Conservation (phyloP, 2,797 vertebrate genomes). For the Girardinus metallicus region DNA sequence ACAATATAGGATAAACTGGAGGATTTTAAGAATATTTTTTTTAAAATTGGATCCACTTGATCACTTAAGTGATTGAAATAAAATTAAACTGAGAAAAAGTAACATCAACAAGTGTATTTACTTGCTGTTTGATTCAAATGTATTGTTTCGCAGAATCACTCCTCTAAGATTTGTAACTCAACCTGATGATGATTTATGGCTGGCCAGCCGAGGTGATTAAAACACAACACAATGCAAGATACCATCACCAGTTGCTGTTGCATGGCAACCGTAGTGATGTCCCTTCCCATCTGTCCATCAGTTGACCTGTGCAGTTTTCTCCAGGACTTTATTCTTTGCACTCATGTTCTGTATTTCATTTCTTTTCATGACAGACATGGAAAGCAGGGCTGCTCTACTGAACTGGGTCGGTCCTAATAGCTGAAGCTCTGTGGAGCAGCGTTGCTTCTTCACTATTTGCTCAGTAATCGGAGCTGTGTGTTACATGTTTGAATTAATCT, state of each 20-base stretch:
- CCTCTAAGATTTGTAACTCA: conserved; percentile 53
- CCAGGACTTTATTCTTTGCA: conserved; percentile 11
- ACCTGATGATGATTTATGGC: conserved; percentile 76
- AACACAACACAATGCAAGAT: conserved; percentile 71
- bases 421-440: conserved; percentile 16
- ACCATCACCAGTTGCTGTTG: conserved; percentile 65
- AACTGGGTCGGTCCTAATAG: conserved; percentile 51
- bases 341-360: conserved; percentile 12
- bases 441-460: conserved; percentile 31
- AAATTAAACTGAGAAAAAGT: conserved; percentile 26
- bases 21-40: neutral
- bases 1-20: neutral
- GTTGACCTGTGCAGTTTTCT: conserved; percentile 37
- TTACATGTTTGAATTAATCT: conserved; percentile 23
- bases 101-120: conserved; percentile 29
- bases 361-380: conserved; percentile 9
- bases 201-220: conserved; percentile 68
- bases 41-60: conserved; percentile 2
- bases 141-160: conserved; percentile 51
- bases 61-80: conserved; percentile 5
- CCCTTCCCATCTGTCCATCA: conserved; percentile 44
- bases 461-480: conserved; percentile 15
- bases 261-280: conserved; percentile 62
- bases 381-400: neutral
- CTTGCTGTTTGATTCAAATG: conserved; percentile 20